Evolutionary conservation across 2,888 invertebrate genomes (phyloP).

Genomic region (Melinaea menophilus): DNA sequence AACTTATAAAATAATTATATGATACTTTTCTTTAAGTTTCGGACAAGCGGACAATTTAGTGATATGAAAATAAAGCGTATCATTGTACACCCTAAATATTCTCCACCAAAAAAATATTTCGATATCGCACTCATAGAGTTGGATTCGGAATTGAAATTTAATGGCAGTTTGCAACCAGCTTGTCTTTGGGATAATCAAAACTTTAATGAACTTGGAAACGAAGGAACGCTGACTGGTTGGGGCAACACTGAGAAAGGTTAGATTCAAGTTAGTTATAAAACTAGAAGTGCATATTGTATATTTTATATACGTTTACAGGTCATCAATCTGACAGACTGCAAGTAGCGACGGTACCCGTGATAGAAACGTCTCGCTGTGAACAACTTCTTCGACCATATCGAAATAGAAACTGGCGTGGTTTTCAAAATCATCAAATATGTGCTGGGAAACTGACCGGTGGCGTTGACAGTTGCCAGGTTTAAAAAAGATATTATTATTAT

Average conservation of each 20-base stretch:
- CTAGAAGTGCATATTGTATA: no score
- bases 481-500: neutral
- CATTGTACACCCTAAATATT: constrained; percentile 36
- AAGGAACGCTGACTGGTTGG: constrained; percentile 37
- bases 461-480: constrained; percentile 59
- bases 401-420: constrained; percentile 51
- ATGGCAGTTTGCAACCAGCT: constrained; percentile 32
- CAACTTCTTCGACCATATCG: constrained; percentile 38
- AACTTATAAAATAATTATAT: neutral
- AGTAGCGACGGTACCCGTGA: constrained; percentile 47
- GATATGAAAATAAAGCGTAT: constrained; percentile 35
- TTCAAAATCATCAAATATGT: constrained; percentile 52
- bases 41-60: constrained; percentile 14
- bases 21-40: constrained; percentile 23
- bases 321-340: constrained; percentile 39
- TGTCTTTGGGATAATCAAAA: constrained; percentile 33
- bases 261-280: neutral
- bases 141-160: constrained; percentile 28
- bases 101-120: constrained; percentile 33
- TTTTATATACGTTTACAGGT: constrained; percentile 35
- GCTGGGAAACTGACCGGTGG: constrained; percentile 58
- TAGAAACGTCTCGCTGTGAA: constrained; percentile 44
- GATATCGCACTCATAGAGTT: constrained; percentile 38
- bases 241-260: constrained; percentile 26
- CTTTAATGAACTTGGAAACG: constrained; percentile 18